phyloP scores from a whole-genome alignment of 1,140 invertebrate species.

The Potamilus streckersoni region DNA sequence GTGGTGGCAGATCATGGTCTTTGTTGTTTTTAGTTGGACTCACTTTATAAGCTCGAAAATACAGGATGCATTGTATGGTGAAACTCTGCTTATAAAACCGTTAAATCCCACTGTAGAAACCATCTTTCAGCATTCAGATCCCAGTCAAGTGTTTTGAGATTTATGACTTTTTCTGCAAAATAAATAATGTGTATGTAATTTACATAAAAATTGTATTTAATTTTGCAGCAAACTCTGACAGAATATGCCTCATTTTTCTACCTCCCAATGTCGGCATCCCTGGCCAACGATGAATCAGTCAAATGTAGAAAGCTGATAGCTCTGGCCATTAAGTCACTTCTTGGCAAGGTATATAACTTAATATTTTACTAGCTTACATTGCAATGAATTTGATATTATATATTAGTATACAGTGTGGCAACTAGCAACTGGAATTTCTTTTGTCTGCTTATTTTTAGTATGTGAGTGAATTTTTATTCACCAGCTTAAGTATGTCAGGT shows the following conservation, averaged over 20 bases:
- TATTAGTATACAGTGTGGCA: background rate
- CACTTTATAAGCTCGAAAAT: no score
- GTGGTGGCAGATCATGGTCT: no score
- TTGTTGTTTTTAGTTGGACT: no score
- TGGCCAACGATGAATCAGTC: constrained; percentile 67
- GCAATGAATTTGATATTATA: background rate
- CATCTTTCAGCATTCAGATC: no score
- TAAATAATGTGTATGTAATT: background rate
- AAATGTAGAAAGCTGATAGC: constrained; percentile 65
- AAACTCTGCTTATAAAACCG: no score
- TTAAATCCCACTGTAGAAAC: no score
- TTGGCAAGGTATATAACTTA: constrained; percentile 60
- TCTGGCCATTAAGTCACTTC: constrained; percentile 63
- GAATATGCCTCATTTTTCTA: constrained; percentile 79
- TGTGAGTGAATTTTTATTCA: background rate
- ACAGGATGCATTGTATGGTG: no score
- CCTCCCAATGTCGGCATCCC: constrained; percentile 76
- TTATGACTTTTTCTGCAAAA: background rate
- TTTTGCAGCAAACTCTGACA: constrained; percentile 72
- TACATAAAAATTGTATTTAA: background rate
- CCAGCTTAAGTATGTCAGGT: no score
- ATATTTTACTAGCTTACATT: background rate
- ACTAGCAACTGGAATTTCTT: background rate
- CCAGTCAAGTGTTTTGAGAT: no score
- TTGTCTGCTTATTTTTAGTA: background rate